Base-by-base conservation (phyloP, 2,888 invertebrate genomes). In the Nemoura dubitans region DNA sequence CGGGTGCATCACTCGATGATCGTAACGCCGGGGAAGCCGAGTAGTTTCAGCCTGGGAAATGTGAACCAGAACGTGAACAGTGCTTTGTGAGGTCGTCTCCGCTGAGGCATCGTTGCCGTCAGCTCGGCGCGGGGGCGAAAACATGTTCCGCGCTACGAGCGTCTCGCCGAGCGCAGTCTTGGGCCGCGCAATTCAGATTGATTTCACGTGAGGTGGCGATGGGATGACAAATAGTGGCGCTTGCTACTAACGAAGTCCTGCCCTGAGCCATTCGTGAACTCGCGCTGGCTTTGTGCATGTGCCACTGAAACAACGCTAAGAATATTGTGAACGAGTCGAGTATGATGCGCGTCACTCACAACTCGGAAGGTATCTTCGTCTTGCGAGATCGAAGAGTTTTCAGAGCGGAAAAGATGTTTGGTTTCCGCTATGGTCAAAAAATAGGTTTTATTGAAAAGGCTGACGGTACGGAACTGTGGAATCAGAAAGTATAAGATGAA, bases 391-490 rank as follows among this genome's bases (percentile, higher is more conserved):
- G 10, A 16, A 7, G 36, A 36, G 59, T 59, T 59, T 59, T 1
- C 59, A 7, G 59, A 59, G 59, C 59, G 59, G 59, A 59, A 59
- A 59, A 59, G 78, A 78, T 28, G 78, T 78, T 78, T 78, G n/a
- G 78, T 78, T 78, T 78, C 59, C 59, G 59, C 59, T 59, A 21
- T 21, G 59, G 59, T 59, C 59, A 59, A 59, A 59, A 59, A 59
- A 78, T 27, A 21, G 76, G 27, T 36, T 42, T 83, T 43, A 36
- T 83, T 83, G 43, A 83, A 83, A 83, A 30, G 83, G 83, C 83
- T 42, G 43, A n/a, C 43, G 43, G 30, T 83, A 26, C n/a, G 42
- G 36, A 36, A 36, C 5, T 36, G 10, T 36, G 10, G 43, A 83
- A 28, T 43, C 36, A 83, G 26, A 42, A 83, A 43, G 42, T 43